Percentiles rank a stretch among this genome's conserved stretches.
Evolutionary conservation across 2,113 vertebrate genomes (phyloP).

Genomic region (Engraulis encrasicolus): DNA sequence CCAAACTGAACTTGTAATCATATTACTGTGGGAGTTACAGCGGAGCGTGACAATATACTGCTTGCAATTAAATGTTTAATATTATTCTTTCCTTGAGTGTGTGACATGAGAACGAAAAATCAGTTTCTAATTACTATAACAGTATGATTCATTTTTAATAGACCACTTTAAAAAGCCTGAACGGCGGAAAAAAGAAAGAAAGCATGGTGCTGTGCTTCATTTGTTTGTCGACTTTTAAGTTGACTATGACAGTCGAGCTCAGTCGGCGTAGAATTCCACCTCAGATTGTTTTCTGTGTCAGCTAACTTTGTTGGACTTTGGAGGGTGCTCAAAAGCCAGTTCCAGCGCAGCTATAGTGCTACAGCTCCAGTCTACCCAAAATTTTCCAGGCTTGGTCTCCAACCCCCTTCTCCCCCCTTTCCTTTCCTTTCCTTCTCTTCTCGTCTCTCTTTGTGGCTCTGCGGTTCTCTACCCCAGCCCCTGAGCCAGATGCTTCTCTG

Average conservation of each 20-base stretch:
- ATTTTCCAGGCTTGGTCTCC: constrained; percentile 49
- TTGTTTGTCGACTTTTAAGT: not conserved
- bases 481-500: constrained; percentile 60
- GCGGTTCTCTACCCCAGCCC: constrained; percentile 61
- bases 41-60: not conserved
- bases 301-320: constrained; percentile 59
- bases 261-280: constrained; percentile 19
- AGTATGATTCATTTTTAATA: constrained; percentile 42
- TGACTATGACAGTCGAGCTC: not conserved
- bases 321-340: constrained; percentile 55
- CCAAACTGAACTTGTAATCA: not conserved
- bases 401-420: constrained; percentile 25
- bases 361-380: constrained; percentile 59
- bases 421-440: no score
- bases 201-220: not conserved
- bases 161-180: constrained; percentile 11
- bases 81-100: no score
- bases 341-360: constrained; percentile 59
- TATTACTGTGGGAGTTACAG: not conserved
- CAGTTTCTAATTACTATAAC: no score
- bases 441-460: constrained; percentile 70
- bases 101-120: no score
- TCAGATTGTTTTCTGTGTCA: constrained; percentile 53
- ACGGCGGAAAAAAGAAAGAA: not conserved
- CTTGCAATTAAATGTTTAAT: not conserved